Conservation (phyloP, 2,888 invertebrate genomes). For the Phyllotreta cruciferae region DNA sequence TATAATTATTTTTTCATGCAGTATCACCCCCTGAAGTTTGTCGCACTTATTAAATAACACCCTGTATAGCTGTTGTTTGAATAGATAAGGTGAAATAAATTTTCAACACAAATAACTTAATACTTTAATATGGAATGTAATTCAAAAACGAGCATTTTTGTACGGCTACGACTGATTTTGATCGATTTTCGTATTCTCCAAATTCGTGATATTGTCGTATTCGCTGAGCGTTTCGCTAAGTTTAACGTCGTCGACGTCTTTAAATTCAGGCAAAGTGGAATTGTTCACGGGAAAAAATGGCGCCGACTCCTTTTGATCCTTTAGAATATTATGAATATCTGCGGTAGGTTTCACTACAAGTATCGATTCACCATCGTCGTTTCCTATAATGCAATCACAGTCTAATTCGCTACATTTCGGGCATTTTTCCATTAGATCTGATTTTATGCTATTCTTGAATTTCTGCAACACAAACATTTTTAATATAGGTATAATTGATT, state of each 20-base stretch:
- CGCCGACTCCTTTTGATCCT: conserved; percentile 17
- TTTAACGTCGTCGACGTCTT: conserved; percentile 20
- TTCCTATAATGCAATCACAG: conserved; percentile 69
- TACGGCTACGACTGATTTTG: conserved; percentile 3
- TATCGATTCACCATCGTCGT: conserved; percentile 52
- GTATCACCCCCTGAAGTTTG: too few species aligned
- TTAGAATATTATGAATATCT: conserved; percentile 33
- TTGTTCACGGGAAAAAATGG: conserved; percentile 24
- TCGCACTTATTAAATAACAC: too few species aligned
- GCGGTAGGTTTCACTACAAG: conserved; percentile 48
- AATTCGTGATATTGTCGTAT: conserved; percentile 45
- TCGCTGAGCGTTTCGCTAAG: conserved; percentile 42
- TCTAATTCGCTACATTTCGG: conserved; percentile 77
- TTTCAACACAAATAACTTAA: conserved; percentile 4
- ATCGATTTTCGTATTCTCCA: conserved; percentile 14
- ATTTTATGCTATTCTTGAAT: conserved; percentile 75
- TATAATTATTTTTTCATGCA: too few species aligned
- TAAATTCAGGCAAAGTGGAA: conserved; percentile 25
- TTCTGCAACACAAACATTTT: conserved; percentile 67
- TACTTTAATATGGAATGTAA: conserved; percentile 19
- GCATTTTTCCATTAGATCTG: conserved; percentile 73
- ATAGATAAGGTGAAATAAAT: not conserved
- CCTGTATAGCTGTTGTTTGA: not conserved
- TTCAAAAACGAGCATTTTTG: conserved; percentile 4
- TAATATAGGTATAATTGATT: not conserved